Evolutionary conservation across 2,888 invertebrate species (phyloP).

Genomic region (Tethea ocularis): DNA sequence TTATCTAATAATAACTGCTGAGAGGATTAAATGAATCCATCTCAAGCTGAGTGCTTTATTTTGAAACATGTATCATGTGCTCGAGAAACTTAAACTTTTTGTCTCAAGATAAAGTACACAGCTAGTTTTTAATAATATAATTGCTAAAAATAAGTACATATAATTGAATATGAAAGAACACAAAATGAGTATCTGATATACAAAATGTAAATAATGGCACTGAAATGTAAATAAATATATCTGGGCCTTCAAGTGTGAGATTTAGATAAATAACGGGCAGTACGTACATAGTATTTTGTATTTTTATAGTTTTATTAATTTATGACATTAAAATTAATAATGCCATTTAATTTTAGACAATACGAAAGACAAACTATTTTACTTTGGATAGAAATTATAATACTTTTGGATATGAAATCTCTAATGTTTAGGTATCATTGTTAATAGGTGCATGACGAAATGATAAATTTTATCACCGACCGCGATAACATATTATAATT

Average conservation of each 20-base stretch:
- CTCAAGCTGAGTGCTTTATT: not conserved
- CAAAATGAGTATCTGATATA: constrained; percentile 34
- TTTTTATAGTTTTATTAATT: too few species aligned
- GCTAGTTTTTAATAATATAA: constrained; percentile 4
- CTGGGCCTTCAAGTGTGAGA: not conserved
- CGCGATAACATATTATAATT: not conserved
- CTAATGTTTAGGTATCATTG: not conserved
- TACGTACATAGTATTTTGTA: not conserved
- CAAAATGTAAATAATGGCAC: constrained; percentile 34
- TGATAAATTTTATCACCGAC: not conserved
- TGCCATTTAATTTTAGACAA: not conserved
- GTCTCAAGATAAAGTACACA: not conserved
- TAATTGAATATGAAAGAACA: constrained; percentile 19
- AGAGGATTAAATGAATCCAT: constrained; percentile 13
- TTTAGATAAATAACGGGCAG: not conserved
- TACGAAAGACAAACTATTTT: not conserved
- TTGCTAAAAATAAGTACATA: constrained; percentile 9
- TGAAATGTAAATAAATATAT: constrained; percentile 21
- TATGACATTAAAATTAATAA: not conserved
- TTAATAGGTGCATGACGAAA: not conserved
- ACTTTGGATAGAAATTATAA: not conserved
- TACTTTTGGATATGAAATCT: not conserved
- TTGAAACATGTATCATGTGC: not conserved
- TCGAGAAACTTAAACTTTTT: not conserved
- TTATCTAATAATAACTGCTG: constrained; percentile 25